A percentile compares a stretch with the other conserved stretches of the same genome.
Conservation (phyloP, 2,888 invertebrate species). For the Camptogramma bilineatum region DNA sequence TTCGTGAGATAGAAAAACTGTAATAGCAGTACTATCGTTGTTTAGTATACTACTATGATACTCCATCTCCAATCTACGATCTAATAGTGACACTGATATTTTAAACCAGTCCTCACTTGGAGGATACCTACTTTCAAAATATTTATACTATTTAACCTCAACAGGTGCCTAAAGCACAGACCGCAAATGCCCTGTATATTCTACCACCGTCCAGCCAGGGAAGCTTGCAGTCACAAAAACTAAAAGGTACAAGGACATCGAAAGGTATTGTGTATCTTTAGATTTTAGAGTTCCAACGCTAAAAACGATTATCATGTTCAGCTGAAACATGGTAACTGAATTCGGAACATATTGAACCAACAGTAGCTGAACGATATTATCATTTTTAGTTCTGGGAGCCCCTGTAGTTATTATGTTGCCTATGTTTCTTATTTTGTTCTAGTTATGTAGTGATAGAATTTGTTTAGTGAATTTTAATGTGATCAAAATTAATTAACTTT, state of each 20-base stretch:
- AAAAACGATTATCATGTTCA: no score
- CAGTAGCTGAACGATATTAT: no score
- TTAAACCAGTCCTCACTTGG: no score
- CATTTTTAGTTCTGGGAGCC: no score
- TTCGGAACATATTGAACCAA: no score
- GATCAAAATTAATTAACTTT: neutral
- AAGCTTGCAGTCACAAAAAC: slow-evolving; percentile 68
- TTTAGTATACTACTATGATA: no score
- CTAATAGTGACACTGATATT: no score
- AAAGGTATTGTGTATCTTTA: slow-evolving; percentile 28
- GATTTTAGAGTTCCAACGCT: neutral
- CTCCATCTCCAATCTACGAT: no score
- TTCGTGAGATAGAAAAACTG: no score
- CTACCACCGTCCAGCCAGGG: slow-evolving; percentile 74
- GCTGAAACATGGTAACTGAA: no score
- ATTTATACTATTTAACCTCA: neutral
- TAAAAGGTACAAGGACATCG: slow-evolving; percentile 65
- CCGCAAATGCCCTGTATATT: slow-evolving; percentile 71
- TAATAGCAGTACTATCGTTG: no score
- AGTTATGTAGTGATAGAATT: neutral
- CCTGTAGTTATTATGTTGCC: neutral
- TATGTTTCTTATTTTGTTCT: neutral
- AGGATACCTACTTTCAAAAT: neutral
- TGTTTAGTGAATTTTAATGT: neutral
- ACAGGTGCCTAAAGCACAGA: slow-evolving; percentile 74